Conservation (phyloP, 2,113 vertebrate species). For the Tapirus terrestris region DNA sequence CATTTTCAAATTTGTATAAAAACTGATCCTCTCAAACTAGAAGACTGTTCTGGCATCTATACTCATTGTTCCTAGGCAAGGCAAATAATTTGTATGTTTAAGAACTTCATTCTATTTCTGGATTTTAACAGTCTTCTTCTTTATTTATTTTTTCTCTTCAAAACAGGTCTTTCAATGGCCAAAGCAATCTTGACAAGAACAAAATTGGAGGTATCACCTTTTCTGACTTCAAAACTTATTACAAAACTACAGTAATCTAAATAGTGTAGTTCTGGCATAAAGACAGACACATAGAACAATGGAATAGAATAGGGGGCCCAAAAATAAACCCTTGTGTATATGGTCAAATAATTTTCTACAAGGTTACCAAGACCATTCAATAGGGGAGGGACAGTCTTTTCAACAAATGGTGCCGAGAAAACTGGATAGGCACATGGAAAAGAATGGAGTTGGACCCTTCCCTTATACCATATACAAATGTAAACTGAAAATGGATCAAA, state of each 20-base stretch:
- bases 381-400: background rate
- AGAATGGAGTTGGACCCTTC: background rate
- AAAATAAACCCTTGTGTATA: background rate
- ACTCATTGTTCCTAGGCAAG: background rate
- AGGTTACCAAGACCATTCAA: background rate
- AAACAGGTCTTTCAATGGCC: background rate
- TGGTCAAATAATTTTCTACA: background rate
- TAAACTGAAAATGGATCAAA: conserved; percentile 6
- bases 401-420: background rate
- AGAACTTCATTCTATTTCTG: background rate
- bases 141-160: background rate
- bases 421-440: background rate
- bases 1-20: background rate
- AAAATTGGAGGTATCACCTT: background rate
- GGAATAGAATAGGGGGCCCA: background rate
- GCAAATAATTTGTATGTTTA: background rate
- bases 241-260: background rate
- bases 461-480: background rate
- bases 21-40: background rate
- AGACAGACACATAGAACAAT: background rate
- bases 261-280: background rate
- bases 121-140: background rate
- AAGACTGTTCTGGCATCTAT: background rate
- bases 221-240: conserved; percentile 22
- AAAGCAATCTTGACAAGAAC: background rate